Conservation (phyloP, 2,113 vertebrate genomes). For the Athene cunicularia region DNA sequence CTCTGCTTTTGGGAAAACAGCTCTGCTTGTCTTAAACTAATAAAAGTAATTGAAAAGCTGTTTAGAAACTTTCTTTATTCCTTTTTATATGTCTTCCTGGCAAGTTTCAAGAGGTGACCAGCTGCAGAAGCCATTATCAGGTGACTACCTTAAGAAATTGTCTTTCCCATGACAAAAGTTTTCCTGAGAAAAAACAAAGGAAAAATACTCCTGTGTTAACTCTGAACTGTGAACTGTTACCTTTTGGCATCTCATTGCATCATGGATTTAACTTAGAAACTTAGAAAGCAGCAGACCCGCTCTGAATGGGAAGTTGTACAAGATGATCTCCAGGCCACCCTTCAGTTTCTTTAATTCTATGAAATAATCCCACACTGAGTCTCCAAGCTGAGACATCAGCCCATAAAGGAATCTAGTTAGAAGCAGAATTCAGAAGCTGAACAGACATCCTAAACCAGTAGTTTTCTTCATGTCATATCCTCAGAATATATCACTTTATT, state of each 20-base stretch:
- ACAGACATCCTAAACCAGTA: not conserved
- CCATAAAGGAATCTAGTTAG: not conserved
- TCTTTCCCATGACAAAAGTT: not conserved
- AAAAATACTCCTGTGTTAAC: not conserved
- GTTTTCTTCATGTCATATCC: not conserved
- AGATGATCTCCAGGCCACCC: not conserved
- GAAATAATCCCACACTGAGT: not conserved
- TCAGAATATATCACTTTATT: not conserved
- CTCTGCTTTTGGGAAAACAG: not conserved
- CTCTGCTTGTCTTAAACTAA: not conserved
- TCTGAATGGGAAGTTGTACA: not conserved
- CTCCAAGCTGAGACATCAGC: not conserved
- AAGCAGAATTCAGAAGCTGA: not conserved
- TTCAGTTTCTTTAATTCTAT: not conserved
- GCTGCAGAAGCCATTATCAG: not conserved
- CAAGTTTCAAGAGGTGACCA: not conserved
- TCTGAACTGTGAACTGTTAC: not conserved
- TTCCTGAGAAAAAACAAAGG: not conserved
- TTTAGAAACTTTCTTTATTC: not conserved
- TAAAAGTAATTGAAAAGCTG: not conserved
- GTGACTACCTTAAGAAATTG: not conserved
- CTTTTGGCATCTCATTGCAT: not conserved
- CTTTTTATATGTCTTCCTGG: not conserved
- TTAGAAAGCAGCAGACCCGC: not conserved
- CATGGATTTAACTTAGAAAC: not conserved